Conservation (phyloP, 2,797 vertebrate species). For the Coluber constrictor region DNA sequence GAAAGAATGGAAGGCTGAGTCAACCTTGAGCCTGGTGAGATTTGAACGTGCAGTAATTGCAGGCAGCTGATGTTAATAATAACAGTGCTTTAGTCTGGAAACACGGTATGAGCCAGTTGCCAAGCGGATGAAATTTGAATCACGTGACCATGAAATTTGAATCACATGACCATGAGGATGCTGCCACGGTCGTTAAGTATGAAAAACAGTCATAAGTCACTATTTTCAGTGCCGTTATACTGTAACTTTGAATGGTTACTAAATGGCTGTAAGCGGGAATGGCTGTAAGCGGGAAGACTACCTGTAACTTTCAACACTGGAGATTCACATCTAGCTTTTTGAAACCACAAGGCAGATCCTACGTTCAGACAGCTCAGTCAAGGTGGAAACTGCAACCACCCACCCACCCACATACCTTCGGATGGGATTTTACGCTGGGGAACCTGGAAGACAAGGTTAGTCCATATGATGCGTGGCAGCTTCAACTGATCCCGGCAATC, state of each 20-base stretch:
- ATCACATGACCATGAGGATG: too few relatives aligned
- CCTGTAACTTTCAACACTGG: too few relatives aligned
- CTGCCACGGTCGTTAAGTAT: not conserved
- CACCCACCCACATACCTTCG: not conserved
- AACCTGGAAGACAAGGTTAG: not conserved
- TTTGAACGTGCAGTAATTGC: too few relatives aligned
- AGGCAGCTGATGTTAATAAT: too few relatives aligned
- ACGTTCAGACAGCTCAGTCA: not conserved
- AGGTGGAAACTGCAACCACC: not conserved
- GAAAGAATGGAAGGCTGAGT: too few relatives aligned
- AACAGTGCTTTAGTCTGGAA: too few relatives aligned
- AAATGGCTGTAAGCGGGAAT: not conserved
- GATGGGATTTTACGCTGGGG: not conserved
- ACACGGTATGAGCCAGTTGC: not conserved
- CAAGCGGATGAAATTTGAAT: not conserved
- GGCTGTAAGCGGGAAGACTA: not conserved
- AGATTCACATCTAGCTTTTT: not conserved
- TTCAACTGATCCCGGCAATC: not conserved
- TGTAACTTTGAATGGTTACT: not conserved
- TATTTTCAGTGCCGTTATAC: not conserved
- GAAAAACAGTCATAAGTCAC: not conserved
- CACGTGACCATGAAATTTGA: too few relatives aligned
- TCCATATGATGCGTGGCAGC: not conserved
- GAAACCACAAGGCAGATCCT: not conserved
- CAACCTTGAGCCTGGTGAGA: too few relatives aligned